Evolutionary conservation across 2,113 vertebrate genomes (phyloP).

Genomic region (Coptodon bakossiorum): DNA sequence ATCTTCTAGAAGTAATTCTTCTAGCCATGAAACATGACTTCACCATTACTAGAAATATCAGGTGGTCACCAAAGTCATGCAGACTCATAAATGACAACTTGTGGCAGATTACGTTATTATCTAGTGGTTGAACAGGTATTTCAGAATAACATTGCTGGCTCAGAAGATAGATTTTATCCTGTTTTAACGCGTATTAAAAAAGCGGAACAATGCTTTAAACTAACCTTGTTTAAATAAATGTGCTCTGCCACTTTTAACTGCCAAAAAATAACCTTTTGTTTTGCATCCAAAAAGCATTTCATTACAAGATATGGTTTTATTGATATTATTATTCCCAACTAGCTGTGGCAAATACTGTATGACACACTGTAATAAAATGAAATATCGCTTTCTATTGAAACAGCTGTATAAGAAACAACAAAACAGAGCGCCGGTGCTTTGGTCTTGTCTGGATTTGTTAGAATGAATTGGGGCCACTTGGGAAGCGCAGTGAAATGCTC

Average conservation of each 20-base stretch:
- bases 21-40: neutral
- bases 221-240: neutral
- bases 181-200: neutral
- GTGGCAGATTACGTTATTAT: neutral
- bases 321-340: neutral
- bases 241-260: neutral
- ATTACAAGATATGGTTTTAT: constrained; percentile 1
- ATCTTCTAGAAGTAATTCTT: neutral
- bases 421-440: neutral
- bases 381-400: neutral
- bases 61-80: neutral
- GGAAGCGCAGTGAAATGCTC: constrained; percentile 11
- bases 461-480: neutral
- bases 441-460: neutral
- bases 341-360: neutral
- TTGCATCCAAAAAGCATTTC: neutral
- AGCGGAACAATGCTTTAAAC: neutral
- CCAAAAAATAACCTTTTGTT: neutral
- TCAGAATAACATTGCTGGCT: neutral
- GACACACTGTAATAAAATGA: neutral
- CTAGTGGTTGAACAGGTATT: neutral
- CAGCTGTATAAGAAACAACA: neutral
- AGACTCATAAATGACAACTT: neutral
- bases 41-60: neutral
- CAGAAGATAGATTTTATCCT: neutral